phyloP scores from a whole-genome alignment of 1,140 invertebrate species.

The Zaprionus davidi region DNA sequence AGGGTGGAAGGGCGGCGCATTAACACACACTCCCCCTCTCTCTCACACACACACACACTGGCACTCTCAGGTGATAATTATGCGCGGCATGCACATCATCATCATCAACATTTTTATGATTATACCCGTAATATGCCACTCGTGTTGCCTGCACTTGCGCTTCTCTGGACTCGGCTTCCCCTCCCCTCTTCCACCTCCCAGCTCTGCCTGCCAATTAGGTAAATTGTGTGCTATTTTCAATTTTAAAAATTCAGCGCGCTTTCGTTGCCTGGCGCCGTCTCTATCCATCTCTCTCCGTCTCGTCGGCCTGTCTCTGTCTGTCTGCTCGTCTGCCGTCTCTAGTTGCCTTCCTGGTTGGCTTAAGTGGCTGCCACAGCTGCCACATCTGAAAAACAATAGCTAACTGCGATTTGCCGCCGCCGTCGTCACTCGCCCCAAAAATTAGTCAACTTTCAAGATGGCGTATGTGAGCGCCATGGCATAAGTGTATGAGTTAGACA shows the following conservation, averaged over 20 bases:
- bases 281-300: not conserved
- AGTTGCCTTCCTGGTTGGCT: slow-evolving; percentile 47
- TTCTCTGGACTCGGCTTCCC: not conserved
- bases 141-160: slow-evolving; percentile 22
- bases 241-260: slow-evolving; percentile 69
- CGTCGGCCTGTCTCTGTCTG: slow-evolving; percentile 8
- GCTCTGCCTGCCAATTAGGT: slow-evolving; percentile 75
- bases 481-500: slow-evolving; percentile 10
- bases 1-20: slow-evolving; percentile 35
- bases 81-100: slow-evolving; percentile 70
- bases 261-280: slow-evolving; percentile 17
- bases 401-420: slow-evolving; percentile 52
- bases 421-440: slow-evolving; percentile 44
- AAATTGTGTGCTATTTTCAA: slow-evolving; percentile 84
- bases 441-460: slow-evolving; percentile 70
- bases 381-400: slow-evolving; percentile 49
- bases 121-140: slow-evolving; percentile 63
- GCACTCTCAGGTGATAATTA: slow-evolving; percentile 58
- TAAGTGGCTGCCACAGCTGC: slow-evolving; percentile 64
- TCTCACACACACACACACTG: slow-evolving; percentile 1
- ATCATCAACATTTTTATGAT: slow-evolving; percentile 66
- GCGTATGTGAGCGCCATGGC: slow-evolving; percentile 17
- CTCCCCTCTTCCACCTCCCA: too few relatives aligned
- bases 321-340: slow-evolving; percentile 20
- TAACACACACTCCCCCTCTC: slow-evolving; percentile 23